Evolutionary conservation across 2,113 vertebrate species (phyloP).

Genomic region (Thymallus thymallus): DNA sequence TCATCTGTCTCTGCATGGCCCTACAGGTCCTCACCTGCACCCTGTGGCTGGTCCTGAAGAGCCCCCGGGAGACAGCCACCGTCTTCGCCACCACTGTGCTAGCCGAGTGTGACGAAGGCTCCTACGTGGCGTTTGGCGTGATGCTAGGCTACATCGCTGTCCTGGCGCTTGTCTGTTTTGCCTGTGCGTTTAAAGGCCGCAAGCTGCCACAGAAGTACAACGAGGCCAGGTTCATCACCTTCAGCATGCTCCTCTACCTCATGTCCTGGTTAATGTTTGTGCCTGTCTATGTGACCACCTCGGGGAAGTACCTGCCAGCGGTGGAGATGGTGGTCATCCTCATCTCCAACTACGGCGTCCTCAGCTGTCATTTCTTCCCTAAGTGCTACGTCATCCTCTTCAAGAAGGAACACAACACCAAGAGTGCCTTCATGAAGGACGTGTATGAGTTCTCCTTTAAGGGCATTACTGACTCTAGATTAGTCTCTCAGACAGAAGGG

Average conservation of each 20-base stretch:
- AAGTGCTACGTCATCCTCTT: constrained; percentile 87
- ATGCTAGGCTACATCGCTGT: constrained; percentile 83
- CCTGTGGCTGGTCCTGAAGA: constrained; percentile 77
- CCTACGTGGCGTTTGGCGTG: constrained; percentile 75
- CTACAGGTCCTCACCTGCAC: constrained; percentile 76
- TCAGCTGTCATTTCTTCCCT: constrained; percentile 85
- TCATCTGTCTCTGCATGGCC: constrained; percentile 71
- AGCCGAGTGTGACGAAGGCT: constrained; percentile 81
- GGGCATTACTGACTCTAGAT: constrained; percentile 10
- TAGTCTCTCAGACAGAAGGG: neutral
- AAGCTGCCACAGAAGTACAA: constrained; percentile 89
- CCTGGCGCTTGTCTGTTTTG: constrained; percentile 81
- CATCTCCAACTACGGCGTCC: constrained; percentile 85
- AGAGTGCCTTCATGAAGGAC: constrained; percentile 80
- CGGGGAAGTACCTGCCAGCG: constrained; percentile 82
- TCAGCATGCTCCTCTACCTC: constrained; percentile 89
- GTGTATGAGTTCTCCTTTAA: constrained; percentile 80
- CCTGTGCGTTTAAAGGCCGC: constrained; percentile 84
- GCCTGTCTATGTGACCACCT: constrained; percentile 80
- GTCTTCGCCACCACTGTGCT: constrained; percentile 68
- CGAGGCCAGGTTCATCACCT: constrained; percentile 89
- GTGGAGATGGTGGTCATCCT: constrained; percentile 88
- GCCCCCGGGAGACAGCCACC: constrained; percentile 64
- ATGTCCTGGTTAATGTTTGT: constrained; percentile 88
- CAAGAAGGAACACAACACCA: constrained; percentile 84